Conservation (phyloP, 2,113 vertebrate genomes). For the Pedetes capensis region DNA sequence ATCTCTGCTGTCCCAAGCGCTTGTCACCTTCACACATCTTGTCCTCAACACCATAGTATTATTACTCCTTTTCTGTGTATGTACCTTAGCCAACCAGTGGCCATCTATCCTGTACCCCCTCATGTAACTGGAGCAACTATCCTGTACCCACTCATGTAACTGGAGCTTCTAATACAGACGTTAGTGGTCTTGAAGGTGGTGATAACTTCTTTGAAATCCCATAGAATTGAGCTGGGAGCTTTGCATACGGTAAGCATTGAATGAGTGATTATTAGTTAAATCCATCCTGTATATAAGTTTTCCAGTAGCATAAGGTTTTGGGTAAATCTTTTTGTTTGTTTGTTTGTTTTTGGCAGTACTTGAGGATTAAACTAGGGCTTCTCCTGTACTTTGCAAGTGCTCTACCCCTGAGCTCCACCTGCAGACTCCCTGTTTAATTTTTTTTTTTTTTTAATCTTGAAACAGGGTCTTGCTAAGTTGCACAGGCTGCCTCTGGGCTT, state of each 20-base stretch:
- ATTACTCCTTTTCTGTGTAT: background rate
- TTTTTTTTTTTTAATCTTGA: too few relatives aligned
- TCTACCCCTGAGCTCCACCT: too few relatives aligned
- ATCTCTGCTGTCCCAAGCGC: background rate
- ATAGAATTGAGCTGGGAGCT: background rate
- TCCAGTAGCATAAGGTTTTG: too few relatives aligned
- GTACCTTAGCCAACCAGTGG: background rate
- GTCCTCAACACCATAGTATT: too few relatives aligned
- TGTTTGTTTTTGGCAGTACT: too few relatives aligned
- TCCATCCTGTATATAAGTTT: too few relatives aligned
- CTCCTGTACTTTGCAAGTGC: too few relatives aligned
- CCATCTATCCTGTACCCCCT: background rate
- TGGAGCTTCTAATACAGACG: background rate
- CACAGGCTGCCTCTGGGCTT: too few relatives aligned
- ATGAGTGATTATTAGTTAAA: background rate
- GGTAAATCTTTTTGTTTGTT: background rate
- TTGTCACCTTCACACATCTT: background rate
- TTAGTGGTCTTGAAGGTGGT: background rate
- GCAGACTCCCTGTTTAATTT: too few relatives aligned
- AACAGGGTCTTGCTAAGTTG: too few relatives aligned
- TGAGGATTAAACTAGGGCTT: too few relatives aligned
- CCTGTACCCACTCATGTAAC: background rate
- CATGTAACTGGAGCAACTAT: background rate
- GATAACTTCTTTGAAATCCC: background rate
- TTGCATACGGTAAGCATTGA: background rate